Evolutionary conservation across 2,113 vertebrate genomes (phyloP).

Genomic region (Promerops cafer): DNA sequence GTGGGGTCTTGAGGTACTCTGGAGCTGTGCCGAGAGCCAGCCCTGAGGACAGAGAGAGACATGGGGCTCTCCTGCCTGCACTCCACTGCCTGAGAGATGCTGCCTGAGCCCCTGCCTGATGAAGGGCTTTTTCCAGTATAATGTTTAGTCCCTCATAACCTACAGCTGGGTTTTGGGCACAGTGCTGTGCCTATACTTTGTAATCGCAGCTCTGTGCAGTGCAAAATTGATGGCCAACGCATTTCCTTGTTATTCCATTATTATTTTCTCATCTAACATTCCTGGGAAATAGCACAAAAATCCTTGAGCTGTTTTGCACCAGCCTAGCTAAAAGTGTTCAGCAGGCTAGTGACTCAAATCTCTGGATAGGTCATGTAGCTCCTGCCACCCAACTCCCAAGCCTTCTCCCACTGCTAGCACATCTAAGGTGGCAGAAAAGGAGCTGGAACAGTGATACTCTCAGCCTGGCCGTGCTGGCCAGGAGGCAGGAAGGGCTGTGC

Average conservation of each 20-base stretch:
- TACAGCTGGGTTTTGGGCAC: neutral
- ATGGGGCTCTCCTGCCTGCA: neutral
- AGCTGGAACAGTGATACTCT: rapidly evolving
- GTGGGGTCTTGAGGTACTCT: rapidly evolving
- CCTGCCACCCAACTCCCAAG: neutral
- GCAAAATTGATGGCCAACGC: neutral
- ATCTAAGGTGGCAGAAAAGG: neutral
- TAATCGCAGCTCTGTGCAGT: neutral
- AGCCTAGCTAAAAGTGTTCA: neutral
- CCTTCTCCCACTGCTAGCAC: neutral
- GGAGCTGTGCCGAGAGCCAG: neutral
- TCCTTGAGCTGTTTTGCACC: neutral
- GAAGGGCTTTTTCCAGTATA: neutral
- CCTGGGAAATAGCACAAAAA: neutral
- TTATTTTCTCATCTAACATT: neutral
- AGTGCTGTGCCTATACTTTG: neutral
- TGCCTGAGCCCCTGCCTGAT: neutral
- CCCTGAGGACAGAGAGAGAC: neutral
- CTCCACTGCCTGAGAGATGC: neutral
- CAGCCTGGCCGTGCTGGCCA: rapidly evolving
- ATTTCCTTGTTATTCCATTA: neutral
- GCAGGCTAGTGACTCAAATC: neutral
- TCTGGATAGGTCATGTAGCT: neutral
- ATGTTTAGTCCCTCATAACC: neutral
- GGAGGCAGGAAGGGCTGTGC: neutral